Evolutionary conservation across 2,888 invertebrate genomes (phyloP).

Genomic region (Syrphus vitripennis): DNA sequence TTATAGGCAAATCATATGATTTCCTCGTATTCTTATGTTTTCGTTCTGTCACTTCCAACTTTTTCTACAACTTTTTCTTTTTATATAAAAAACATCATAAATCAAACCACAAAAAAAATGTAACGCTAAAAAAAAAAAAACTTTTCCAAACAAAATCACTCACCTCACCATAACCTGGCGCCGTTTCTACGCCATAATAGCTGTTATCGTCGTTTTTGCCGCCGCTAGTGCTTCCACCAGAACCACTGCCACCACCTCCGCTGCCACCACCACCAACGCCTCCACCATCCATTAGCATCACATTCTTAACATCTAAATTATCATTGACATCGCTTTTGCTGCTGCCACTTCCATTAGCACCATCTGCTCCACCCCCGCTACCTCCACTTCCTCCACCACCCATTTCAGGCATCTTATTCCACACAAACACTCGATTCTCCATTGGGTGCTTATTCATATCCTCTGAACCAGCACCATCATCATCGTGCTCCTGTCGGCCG

Average conservation of each 20-base stretch:
- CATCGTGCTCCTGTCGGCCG: slow-evolving; percentile 80
- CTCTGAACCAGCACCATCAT: slow-evolving; percentile 77
- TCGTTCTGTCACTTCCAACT: too few species aligned
- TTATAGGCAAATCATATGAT: too few species aligned
- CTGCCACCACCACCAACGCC: slow-evolving; percentile 44
- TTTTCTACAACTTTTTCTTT: too few species aligned
- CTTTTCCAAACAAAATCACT: slow-evolving; percentile 68
- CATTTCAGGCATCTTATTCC: slow-evolving; percentile 86
- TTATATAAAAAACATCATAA: not conserved
- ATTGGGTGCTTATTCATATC: slow-evolving; percentile 84
- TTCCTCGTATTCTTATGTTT: too few species aligned
- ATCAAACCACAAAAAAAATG: not conserved
- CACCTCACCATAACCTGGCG: slow-evolving; percentile 82
- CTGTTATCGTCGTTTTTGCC: slow-evolving; percentile 79
- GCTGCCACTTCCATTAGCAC: slow-evolving; percentile 55
- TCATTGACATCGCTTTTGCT: slow-evolving; percentile 64
- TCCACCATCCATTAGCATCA: slow-evolving; percentile 49
- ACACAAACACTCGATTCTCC: slow-evolving; percentile 91
- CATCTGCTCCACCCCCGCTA: slow-evolving; percentile 71
- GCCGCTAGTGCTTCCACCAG: slow-evolving; percentile 54
- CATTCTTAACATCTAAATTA: slow-evolving; percentile 62
- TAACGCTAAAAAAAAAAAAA: not conserved
- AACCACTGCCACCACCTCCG: slow-evolving; percentile 13
- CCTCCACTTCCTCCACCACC: slow-evolving; percentile 51
- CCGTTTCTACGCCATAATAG: slow-evolving; percentile 82